phyloP scores from a whole-genome alignment of 92 coral and sea anemone species.

The Ricordea florida region DNA sequence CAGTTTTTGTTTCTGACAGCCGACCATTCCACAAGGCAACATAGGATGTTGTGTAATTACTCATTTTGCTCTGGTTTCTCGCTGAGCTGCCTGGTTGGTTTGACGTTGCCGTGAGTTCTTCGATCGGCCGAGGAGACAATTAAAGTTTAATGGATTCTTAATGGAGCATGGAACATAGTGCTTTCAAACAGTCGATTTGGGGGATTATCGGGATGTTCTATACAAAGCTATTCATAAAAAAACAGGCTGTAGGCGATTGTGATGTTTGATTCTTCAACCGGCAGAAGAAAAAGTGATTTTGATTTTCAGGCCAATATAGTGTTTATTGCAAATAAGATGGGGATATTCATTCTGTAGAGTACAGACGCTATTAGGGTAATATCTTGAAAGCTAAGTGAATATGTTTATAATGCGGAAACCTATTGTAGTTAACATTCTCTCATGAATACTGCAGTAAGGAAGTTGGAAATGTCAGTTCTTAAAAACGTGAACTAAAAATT shows the following conservation, averaged over 20 bases:
- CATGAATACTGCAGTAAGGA: too few species aligned
- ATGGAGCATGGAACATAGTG: neutral
- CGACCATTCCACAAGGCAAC: neutral
- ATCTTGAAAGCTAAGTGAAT: neutral
- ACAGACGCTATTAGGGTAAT: neutral
- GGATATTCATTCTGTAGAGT: constrained; percentile 10
- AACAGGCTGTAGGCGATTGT: too few species aligned
- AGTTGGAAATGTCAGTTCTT: too few species aligned
- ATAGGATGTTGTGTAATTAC: neutral
- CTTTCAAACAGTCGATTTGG: neutral
- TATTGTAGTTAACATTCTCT: neutral
- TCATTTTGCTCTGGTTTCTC: neutral
- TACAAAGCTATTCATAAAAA: neutral
- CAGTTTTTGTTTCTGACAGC: constrained; percentile 16
- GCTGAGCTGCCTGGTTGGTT: neutral
- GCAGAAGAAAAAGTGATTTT: neutral
- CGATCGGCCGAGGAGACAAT: constrained; percentile 4
- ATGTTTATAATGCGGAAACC: neutral
- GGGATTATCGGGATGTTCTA: neutral
- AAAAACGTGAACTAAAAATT: too few species aligned
- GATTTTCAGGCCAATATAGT: neutral
- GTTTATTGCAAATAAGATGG: neutral
- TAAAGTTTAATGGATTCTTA: constrained; percentile 60
- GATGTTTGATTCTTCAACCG: neutral
- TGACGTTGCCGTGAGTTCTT: neutral